phyloP scores from a whole-genome alignment of 2,888 invertebrate genomes.

The Oscheius sp. region DNA sequence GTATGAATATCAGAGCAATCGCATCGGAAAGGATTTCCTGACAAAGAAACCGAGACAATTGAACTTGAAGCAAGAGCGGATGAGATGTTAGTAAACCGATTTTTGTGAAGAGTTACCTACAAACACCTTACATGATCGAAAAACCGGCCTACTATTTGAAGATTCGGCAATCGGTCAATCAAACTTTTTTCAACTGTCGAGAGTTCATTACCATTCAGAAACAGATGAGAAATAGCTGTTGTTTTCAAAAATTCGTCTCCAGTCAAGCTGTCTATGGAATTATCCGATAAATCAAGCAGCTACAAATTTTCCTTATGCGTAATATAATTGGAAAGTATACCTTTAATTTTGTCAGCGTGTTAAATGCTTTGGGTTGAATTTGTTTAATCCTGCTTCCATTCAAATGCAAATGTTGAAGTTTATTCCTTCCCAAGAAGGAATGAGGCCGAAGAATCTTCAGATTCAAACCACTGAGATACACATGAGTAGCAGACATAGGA shows the following conservation, averaged over 20 bases:
- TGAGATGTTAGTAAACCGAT: conserved; percentile 50
- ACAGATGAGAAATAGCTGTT: conserved; percentile 48
- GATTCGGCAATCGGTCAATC: conserved; percentile 52
- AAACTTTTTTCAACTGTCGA: conserved; percentile 37
- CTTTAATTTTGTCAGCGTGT: conserved; percentile 57
- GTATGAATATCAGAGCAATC: conserved; percentile 60
- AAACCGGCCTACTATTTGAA: conserved; percentile 43
- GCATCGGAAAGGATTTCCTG: conserved; percentile 68
- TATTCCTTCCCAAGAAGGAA: conserved; percentile 79
- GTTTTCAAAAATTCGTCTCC: conserved; percentile 57
- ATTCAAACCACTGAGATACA: conserved; percentile 86
- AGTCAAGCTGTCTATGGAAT: conserved; percentile 50
- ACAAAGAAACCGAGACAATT: conserved; percentile 50
- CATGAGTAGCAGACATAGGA: conserved; percentile 89
- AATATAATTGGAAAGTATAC: too few relatives aligned
- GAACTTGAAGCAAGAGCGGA: conserved; percentile 30
- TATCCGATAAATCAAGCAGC: conserved; percentile 62
- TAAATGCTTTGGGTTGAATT: conserved; percentile 66
- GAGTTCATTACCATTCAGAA: conserved; percentile 58
- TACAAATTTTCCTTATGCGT: too few relatives aligned
- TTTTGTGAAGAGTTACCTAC: conserved; percentile 57
- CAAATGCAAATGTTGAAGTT: conserved; percentile 60
- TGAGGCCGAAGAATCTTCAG: conserved; percentile 82
- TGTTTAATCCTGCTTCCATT: conserved; percentile 56
- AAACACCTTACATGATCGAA: neutral